Evolutionary conservation across 2,888 invertebrate genomes (phyloP), one percentile per base, ranked within the genome.

Genomic region (Drosophila mimetica): DNA sequence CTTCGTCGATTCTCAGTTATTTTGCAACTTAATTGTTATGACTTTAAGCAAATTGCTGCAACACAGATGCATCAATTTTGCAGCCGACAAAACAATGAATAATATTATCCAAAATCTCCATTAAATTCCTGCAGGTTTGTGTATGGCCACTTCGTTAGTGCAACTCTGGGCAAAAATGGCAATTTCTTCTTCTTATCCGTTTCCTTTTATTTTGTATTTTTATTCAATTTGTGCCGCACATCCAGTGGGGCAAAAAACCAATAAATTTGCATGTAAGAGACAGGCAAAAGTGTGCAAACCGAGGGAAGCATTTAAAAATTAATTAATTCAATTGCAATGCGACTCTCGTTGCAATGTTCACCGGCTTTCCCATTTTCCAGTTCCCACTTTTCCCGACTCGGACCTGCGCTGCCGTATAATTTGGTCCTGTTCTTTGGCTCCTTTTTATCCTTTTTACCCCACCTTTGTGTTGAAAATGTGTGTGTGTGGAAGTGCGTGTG

Each of bases 321-420:
- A 85, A 80, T 85, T 85, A 85, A 80, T 85, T 74, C 82, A 82
- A 76, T 85, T 79, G 79, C 75, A 67, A 63, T 63, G 66, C 81
- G 50, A 65, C 65, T 51, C 64, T 64, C 64, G 55, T 36, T 60
- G 59, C 60, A 48, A 69, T 63, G 57, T 52, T 50, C 57, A 16
- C 47, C 60, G 55, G 51, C 55, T 11, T 18, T 37, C 8, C 39
- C 39, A 11, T 11, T 16, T 9, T 3, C n/a, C 11, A 39, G 37
- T 16, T 16, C 37, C 58, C 52, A 53, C 39, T 18, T 11, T 11
- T 13, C 9, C 28, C 22, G 34, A 52, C 61, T 34, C 65, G 39
- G 48, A 9, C 65, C 41, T 44, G 46, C 37, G 44, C n/a, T 30
- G 55, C 48, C 16, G 61, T 72, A 65, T 67, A 81, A 79, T 78